These are phyloP conservation scores for Haplochromis burtoni DNA, from an alignment of 2,113 vertebrate species.

Conservation along the genomic window DNA sequence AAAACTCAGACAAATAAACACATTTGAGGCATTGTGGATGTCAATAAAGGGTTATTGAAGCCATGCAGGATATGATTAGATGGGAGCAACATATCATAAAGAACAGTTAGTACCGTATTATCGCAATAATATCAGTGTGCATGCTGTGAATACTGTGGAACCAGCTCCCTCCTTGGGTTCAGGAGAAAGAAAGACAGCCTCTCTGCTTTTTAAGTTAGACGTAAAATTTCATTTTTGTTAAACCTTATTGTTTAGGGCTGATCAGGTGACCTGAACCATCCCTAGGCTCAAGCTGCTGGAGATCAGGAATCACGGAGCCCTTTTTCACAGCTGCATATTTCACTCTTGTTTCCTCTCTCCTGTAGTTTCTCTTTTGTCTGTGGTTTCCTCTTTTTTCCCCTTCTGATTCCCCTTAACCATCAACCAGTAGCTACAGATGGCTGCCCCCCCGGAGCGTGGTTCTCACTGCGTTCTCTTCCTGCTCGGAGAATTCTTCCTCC, in stretches of 20 bases:
- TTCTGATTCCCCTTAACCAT: not conserved
- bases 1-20: not conserved
- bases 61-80: not conserved
- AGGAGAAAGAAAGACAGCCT: not conserved
- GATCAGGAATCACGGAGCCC: not conserved
- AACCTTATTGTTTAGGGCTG: not conserved
- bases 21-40: not conserved
- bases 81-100: accelerated
- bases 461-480: not conserved
- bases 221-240: not conserved
- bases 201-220: accelerated
- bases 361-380: not conserved
- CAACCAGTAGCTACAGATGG: not conserved
- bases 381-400: not conserved
- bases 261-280: not conserved
- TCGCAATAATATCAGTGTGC: not conserved
- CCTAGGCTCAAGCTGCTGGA: not conserved
- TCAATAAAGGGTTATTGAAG: not conserved
- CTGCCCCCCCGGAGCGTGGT: not conserved
- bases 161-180: not conserved
- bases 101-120: not conserved
- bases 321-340: not conserved
- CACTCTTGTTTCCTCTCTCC: not conserved
- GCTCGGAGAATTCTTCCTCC: not conserved
- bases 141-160: not conserved